Percentiles rank a stretch among this genome's conserved stretches.
Conservation (phyloP, 2,113 vertebrate genomes). For the Hyaena hyaena region DNA sequence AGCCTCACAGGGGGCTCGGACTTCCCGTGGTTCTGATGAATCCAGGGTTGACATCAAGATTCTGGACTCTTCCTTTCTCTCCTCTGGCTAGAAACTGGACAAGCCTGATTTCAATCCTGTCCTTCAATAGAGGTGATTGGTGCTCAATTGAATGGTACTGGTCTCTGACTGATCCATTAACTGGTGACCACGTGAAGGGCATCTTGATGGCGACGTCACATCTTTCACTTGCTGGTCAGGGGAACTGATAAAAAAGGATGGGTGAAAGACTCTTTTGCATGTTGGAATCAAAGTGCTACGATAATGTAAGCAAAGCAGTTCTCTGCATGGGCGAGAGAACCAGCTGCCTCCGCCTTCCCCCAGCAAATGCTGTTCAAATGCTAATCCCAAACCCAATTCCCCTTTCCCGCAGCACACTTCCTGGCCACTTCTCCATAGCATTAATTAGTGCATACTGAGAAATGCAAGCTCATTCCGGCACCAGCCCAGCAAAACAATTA, state of each 20-base stretch:
- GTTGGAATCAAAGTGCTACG: neutral
- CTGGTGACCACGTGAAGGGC: rapidly evolving
- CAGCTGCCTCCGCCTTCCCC: neutral
- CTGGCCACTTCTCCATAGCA: neutral
- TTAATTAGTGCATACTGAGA: neutral
- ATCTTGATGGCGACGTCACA: neutral
- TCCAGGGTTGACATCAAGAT: neutral
- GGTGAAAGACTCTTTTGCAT: neutral
- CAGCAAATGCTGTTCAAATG: neutral
- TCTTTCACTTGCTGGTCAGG: neutral
- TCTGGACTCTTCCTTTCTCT: neutral
- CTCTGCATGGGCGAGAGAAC: neutral
- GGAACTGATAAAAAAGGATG: neutral
- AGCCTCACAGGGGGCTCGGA: neutral
- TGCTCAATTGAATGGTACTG: neutral
- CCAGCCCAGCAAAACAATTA: neutral
- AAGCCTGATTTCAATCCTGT: neutral
- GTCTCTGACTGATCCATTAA: neutral
- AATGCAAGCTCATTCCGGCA: neutral
- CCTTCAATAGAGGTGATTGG: neutral
- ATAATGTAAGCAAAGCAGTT: neutral
- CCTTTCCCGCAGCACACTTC: neutral
- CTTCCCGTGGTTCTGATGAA: neutral
- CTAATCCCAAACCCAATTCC: neutral
- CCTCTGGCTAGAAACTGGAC: neutral